phyloP scores from a whole-genome alignment of 2,888 invertebrate species.

The Sthenelais limicola region DNA sequence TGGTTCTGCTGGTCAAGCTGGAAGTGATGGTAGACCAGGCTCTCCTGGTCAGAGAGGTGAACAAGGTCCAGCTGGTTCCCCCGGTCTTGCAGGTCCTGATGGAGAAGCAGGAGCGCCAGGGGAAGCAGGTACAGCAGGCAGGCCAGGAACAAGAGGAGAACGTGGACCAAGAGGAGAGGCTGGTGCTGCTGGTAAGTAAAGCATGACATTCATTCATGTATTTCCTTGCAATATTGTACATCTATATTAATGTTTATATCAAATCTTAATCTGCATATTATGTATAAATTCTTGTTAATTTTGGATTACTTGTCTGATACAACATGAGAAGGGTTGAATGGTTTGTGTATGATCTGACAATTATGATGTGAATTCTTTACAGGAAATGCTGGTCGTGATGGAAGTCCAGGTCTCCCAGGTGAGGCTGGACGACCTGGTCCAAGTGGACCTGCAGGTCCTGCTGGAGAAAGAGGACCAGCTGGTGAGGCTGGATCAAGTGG shows the following conservation, averaged over 20 bases:
- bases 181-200: conserved; percentile 27
- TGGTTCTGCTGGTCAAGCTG: conserved; percentile 55
- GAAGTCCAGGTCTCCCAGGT: conserved; percentile 30
- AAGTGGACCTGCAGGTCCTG: conserved; percentile 38
- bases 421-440: conserved; percentile 33
- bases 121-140: conserved; percentile 34
- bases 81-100: conserved; percentile 16
- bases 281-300: no score
- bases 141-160: conserved; percentile 29
- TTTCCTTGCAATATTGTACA: no score
- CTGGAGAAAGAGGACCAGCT: conserved; percentile 38
- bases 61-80: conserved; percentile 39
- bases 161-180: conserved; percentile 45
- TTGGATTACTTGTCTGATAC: conserved; percentile 12
- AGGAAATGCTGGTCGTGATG: conserved; percentile 31
- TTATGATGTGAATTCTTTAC: no score
- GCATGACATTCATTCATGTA: no score
- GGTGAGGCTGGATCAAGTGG: conserved; percentile 41
- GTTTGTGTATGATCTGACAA: no score
- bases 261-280: no score
- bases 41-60: conserved; percentile 71
- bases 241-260: no score
- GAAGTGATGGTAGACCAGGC: conserved; percentile 70
- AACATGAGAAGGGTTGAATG: no score
- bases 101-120: conserved; percentile 41